phyloP scores from a whole-genome alignment of 2,888 invertebrate genomes.

The Ligdia adustata region DNA sequence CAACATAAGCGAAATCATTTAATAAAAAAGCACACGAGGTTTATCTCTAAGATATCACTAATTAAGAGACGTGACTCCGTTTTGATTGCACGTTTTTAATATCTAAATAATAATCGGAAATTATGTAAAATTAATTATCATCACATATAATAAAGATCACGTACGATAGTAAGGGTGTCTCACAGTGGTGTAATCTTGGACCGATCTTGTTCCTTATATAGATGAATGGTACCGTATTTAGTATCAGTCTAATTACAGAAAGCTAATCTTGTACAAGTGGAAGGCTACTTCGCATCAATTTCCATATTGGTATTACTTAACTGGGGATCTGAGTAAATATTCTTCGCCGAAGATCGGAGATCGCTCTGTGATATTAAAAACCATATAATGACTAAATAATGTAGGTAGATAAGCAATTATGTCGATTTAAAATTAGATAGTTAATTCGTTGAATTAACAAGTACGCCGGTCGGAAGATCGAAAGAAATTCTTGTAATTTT shows the following conservation, averaged over 20 bases:
- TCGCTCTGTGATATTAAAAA: background rate
- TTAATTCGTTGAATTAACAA: too few relatives aligned
- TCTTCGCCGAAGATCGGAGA: background rate
- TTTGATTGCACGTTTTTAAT: conserved; percentile 25
- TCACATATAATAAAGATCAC: conserved; percentile 34
- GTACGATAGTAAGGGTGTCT: conserved; percentile 25
- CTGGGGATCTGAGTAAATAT: conserved; percentile 1
- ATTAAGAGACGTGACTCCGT: conserved; percentile 30
- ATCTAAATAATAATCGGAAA: conserved; percentile 26
- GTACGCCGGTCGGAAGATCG: too few relatives aligned
- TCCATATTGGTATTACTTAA: conserved; percentile 5
- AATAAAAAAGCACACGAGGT: conserved; percentile 20
- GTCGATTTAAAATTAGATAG: background rate
- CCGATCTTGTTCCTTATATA: conserved; percentile 31
- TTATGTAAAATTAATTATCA: conserved; percentile 26
- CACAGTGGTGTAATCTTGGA: conserved; percentile 29
- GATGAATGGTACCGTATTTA: conserved; percentile 25
- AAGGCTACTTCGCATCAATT: conserved; percentile 10
- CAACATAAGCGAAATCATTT: conserved; percentile 22
- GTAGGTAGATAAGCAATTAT: background rate
- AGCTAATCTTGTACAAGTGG: conserved; percentile 5
- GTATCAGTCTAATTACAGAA: conserved; percentile 25
- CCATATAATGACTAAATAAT: background rate
- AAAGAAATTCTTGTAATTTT: too few relatives aligned
- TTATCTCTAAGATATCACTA: conserved; percentile 27